A percentile compares a stretch with the other conserved stretches of the same genome.
Evolutionary conservation across 2,888 invertebrate species (phyloP).

Genomic region (Philonicus albiceps): DNA sequence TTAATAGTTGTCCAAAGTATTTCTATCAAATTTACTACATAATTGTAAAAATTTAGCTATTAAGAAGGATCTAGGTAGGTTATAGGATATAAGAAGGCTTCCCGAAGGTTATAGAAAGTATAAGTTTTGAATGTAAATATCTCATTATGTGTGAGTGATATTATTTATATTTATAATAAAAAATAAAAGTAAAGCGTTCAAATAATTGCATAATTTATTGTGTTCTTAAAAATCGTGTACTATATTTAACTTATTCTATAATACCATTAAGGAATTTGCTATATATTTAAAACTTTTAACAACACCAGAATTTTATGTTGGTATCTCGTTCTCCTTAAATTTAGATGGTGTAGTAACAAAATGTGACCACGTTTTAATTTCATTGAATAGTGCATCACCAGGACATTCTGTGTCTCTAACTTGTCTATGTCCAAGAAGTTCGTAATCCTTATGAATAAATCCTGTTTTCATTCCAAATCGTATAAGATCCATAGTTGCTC

Average conservation of each 20-base stretch:
- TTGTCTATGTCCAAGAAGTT: slow-evolving; percentile 72
- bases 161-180: neutral
- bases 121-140: no score
- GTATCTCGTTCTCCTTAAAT: slow-evolving; percentile 51
- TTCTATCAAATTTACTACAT: no score
- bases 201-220: neutral
- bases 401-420: slow-evolving; percentile 74
- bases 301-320: neutral
- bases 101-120: no score
- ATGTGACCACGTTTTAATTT: slow-evolving; percentile 72
- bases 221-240: neutral
- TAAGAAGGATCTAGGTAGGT: no score
- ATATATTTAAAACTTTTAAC: neutral
- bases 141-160: no score
- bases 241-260: neutral
- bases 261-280: neutral
- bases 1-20: no score
- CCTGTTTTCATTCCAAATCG: slow-evolving; percentile 70
- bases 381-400: slow-evolving; percentile 68
- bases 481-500: slow-evolving; percentile 69
- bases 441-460: slow-evolving; percentile 68
- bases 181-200: neutral
- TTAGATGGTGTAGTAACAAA: slow-evolving; percentile 60
- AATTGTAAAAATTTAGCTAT: no score
- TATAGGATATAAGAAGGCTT: no score